Evolutionary conservation across 1,140 invertebrate species (phyloP).

Genomic region (Drosophila tsacasi): DNA sequence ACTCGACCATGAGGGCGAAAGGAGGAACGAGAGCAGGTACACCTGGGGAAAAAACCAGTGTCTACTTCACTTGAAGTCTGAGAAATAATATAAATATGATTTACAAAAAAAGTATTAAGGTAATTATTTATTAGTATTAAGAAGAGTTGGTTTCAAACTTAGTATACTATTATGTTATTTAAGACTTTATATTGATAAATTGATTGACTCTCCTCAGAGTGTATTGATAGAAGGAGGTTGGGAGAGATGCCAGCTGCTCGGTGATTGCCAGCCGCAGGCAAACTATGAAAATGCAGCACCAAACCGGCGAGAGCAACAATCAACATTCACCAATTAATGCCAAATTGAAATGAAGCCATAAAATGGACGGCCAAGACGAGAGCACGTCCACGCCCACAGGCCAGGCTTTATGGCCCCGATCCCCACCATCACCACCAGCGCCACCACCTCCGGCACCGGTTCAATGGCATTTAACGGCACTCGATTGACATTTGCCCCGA

Average conservation of each 20-base stretch:
- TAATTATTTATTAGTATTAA: too few relatives aligned
- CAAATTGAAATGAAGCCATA: slow-evolving; percentile 78
- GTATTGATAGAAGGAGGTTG: slow-evolving; percentile 1
- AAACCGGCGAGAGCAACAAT: slow-evolving; percentile 29
- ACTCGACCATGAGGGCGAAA: slow-evolving; percentile 29
- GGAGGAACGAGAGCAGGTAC: slow-evolving; percentile 2
- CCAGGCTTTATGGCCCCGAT: slow-evolving; percentile 17
- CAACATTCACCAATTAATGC: slow-evolving; percentile 65
- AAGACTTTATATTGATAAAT: background rate
- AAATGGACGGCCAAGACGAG: slow-evolving; percentile 42
- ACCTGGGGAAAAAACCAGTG: slow-evolving; percentile 8
- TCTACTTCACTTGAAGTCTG: background rate
- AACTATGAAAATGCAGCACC: slow-evolving; percentile 51
- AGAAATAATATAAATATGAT: background rate
- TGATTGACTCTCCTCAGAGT: background rate
- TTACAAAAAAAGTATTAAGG: background rate
- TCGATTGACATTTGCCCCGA: slow-evolving; percentile 38
- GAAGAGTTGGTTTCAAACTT: too few relatives aligned
- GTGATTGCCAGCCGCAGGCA: slow-evolving; percentile 50
- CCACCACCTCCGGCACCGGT: slow-evolving; percentile 5
- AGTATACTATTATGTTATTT: background rate
- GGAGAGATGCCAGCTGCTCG: slow-evolving; percentile 39
- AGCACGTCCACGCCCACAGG: slow-evolving; percentile 17
- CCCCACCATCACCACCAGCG: background rate
- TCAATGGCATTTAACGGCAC: slow-evolving; percentile 60